phyloP scores from a whole-genome alignment of 2,888 invertebrate species.

The Operophtera brumata region DNA sequence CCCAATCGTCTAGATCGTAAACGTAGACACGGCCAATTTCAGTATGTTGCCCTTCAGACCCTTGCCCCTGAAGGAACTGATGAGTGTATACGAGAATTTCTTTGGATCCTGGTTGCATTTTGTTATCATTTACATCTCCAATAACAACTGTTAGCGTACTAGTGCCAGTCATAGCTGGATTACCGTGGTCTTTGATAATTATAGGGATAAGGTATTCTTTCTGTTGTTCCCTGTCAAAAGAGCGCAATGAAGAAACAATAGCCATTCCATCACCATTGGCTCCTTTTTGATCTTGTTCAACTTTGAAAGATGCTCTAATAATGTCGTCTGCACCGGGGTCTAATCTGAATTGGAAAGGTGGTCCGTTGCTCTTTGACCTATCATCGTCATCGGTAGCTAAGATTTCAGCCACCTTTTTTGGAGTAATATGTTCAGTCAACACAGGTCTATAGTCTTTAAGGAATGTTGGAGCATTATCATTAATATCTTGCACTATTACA shows the following conservation, averaged over 20 bases:
- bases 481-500: slow-evolving; percentile 96
- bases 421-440: slow-evolving; percentile 94
- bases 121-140: slow-evolving; percentile 98
- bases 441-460: slow-evolving; percentile 95
- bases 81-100: slow-evolving; percentile 99
- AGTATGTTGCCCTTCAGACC: slow-evolving; percentile 84
- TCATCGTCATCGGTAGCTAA: slow-evolving; percentile 97
- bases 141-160: slow-evolving; percentile 97
- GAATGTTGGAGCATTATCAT: slow-evolving; percentile 97
- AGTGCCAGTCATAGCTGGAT: slow-evolving; percentile 97
- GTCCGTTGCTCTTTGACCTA: slow-evolving; percentile 95
- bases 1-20: slow-evolving; percentile 99
- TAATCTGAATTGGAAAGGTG: slow-evolving; percentile 96
- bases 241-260: slow-evolving; percentile 94
- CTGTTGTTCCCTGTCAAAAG: slow-evolving; percentile 97
- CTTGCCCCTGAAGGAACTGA: slow-evolving; percentile 91
- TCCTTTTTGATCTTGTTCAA: slow-evolving; percentile 98
- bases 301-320: slow-evolving; percentile 96
- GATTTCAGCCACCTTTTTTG: slow-evolving; percentile 95
- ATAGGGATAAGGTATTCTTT: slow-evolving; percentile 98
- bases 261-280: slow-evolving; percentile 99
- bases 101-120: slow-evolving; percentile 98
- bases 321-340: slow-evolving; percentile 97
- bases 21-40: slow-evolving; percentile 98
- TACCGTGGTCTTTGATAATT: slow-evolving; percentile 97